These are phyloP conservation scores for Chloroceryle inda DNA, from an alignment of 2,797 vertebrate genomes.

Conservation along the genomic window DNA sequence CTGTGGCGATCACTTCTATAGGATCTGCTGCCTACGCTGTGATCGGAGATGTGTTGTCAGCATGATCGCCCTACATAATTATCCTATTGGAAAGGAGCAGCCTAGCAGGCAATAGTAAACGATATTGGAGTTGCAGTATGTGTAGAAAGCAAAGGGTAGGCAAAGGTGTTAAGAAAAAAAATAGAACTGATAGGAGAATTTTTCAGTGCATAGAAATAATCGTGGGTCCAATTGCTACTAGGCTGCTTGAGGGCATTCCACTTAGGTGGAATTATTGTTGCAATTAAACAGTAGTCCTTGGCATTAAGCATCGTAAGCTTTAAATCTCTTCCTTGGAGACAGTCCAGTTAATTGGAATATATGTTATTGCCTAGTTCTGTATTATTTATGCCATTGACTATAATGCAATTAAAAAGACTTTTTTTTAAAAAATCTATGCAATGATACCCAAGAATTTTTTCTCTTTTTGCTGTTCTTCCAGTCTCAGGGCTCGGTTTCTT, in stretches of 20 bases:
- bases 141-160: not conserved
- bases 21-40: accelerated
- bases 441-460: not conserved
- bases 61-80: not conserved
- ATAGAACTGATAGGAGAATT: not conserved
- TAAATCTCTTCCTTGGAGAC: constrained; percentile 51
- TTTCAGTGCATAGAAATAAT: constrained; percentile 1
- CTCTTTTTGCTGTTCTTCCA: not conserved
- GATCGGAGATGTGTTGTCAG: not conserved
- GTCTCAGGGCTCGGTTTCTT: not conserved
- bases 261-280: constrained; percentile 60
- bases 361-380: constrained; percentile 49
- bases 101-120: not conserved
- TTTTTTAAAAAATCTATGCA: too few relatives aligned
- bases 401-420: constrained; percentile 24
- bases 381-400: constrained; percentile 34
- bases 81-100: not conserved
- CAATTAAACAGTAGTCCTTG: constrained; percentile 62
- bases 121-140: not conserved
- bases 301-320: constrained; percentile 27
- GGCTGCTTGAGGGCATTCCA: constrained; percentile 62
- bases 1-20: accelerated
- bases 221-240: not conserved
- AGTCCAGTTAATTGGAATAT: constrained; percentile 64
- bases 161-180: constrained; percentile 26